Base-by-base conservation (phyloP, 2,888 invertebrate species). In the Cerastoderma edule region DNA sequence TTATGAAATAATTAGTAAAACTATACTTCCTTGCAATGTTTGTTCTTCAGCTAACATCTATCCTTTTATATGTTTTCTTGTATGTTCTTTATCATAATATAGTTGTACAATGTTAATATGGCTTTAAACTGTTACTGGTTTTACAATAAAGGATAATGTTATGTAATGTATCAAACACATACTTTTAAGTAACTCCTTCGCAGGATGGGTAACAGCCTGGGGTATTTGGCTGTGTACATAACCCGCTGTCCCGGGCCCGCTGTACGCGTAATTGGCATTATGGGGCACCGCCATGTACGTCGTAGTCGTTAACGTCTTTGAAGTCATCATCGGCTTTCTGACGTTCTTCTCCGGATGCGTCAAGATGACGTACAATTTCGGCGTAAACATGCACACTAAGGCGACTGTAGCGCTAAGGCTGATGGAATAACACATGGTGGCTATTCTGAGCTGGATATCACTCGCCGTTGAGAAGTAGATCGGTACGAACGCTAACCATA, bases 371-470 rank as follows among this genome's bases (percentile, higher is more conserved):
- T 97, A 97, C 54, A 97, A 93, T 95, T 99, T 98, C 13, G 98
- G 98, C 54, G 97, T 96, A 93, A 98, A 98, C 79, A 99, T 95
- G 93, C 98, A 98, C 72, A 96, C 96, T 74, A 98, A 95, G 10
- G 98, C 97, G 83, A 98, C 98, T 86, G 97, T 97, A 82, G 98
- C 98, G 88, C 97, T 97, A 84, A 99, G 95, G 79, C 97, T 97
- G 92, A 98, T 98, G 86, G 98, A 97, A 89, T 98, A 97, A 70
- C 97, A 97, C 96, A 98, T 97, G 92, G 97, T 97, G 87, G 97
- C 98, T 92, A 98, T 96, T 78, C 98, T 95, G 76, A 98, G 94
- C 16, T 97, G 96, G 81, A 98, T 92, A 75, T 93, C 91, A 72
- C 89, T 87, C 13, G 92, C 91, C 19, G 93, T 93, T 53, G 91